These are phyloP conservation scores for Caenorhabditis briggsae DNA, from an alignment of 1,140 invertebrate genomes.

Conservation along the genomic window DNA sequence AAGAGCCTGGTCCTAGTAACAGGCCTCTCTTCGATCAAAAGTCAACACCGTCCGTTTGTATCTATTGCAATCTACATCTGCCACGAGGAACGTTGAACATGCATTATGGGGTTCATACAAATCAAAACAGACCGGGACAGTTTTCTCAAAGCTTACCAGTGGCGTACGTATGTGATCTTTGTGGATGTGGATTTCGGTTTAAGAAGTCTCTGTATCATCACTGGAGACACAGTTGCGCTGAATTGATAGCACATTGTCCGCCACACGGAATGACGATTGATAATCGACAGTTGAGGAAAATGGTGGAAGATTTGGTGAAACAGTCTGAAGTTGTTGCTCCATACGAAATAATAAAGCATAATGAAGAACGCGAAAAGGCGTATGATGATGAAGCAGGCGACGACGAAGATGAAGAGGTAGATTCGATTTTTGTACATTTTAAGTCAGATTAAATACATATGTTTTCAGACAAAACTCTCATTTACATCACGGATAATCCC, in stretches of 20 bases:
- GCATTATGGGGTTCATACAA: constrained; percentile 11
- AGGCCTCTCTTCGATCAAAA: not conserved
- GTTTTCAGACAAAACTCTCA: not conserved
- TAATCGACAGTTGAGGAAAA: not conserved
- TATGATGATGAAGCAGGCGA: not conserved
- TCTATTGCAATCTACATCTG: constrained; percentile 21
- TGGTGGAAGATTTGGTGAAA: constrained; percentile 9
- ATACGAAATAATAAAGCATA: not conserved
- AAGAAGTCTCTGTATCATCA: constrained; percentile 7
- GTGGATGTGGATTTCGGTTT: constrained; percentile 22
- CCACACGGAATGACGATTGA: not conserved
- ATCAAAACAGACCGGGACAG: not conserved
- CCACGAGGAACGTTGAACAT: not conserved
- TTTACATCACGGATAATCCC: not conserved
- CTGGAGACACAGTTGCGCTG: constrained; percentile 5
- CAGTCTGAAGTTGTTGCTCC: not conserved
- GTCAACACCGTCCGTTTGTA: not conserved
- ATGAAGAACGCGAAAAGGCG: not conserved
- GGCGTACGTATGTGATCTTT: constrained; percentile 11
- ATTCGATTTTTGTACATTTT: not conserved
- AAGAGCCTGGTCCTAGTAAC: not conserved
- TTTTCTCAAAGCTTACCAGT: not conserved
- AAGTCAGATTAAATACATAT: not conserved
- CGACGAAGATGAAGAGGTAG: not conserved
- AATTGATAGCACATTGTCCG: not conserved